Conservation (phyloP, 2,797 vertebrate species). For the Echeneis naucrates region DNA sequence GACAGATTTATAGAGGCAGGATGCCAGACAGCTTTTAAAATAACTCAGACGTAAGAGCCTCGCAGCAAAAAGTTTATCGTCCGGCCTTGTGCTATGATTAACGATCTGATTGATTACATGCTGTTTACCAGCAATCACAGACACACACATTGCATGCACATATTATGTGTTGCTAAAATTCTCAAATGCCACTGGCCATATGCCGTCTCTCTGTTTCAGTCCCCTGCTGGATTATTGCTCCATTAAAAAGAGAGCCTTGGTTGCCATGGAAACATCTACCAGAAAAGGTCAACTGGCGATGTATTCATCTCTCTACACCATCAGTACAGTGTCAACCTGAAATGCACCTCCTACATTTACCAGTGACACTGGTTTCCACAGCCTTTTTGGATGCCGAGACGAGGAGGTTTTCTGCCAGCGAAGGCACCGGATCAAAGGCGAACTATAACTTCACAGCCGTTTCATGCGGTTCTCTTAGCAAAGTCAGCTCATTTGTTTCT, state of each 20-base stretch:
- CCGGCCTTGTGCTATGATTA: conserved; percentile 42
- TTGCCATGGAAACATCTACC: conserved; percentile 72
- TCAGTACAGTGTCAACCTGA: conserved; percentile 28
- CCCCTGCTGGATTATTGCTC: conserved; percentile 68
- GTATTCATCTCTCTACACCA: conserved; percentile 45
- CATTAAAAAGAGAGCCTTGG: conserved; percentile 68
- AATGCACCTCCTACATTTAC: conserved; percentile 34
- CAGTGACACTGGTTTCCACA: conserved; percentile 14
- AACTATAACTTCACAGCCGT: conserved; percentile 50
- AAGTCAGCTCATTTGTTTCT: conserved; percentile 66
- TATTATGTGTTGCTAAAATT: conserved; percentile 40
- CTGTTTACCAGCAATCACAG: conserved; percentile 20
- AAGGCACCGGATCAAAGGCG: conserved; percentile 63
- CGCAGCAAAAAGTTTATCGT: conserved; percentile 38
- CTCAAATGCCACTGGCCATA: conserved; percentile 66
- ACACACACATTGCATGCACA: conserved; percentile 11
- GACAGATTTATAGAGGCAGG: conserved; percentile 56
- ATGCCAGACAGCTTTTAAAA: conserved; percentile 62
- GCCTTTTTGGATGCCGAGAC: conserved; percentile 21
- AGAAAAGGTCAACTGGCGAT: conserved; percentile 59
- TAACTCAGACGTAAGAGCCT: conserved; percentile 45
- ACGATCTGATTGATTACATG: conserved; percentile 56
- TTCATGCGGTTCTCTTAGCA: conserved; percentile 45
- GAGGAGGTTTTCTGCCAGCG: conserved; percentile 41
- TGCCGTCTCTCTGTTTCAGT: conserved; percentile 60